A percentile compares a stretch with the other conserved stretches of the same genome.
phyloP scores from a whole-genome alignment of 1,140 invertebrate species.

The Sweltsa coloradensis region DNA sequence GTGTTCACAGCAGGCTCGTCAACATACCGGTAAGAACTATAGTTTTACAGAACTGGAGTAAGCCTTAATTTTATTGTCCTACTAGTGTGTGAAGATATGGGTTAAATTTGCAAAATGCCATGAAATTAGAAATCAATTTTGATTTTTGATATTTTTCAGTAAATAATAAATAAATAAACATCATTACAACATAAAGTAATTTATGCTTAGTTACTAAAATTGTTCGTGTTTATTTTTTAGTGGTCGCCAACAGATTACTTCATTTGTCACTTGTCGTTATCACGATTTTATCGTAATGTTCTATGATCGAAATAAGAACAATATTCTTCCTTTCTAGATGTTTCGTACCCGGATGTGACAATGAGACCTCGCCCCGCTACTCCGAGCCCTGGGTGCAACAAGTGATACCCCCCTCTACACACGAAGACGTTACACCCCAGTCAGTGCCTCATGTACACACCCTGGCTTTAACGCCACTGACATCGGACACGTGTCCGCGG shows the following conservation, averaged over 20 bases:
- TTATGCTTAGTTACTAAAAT: too few relatives aligned
- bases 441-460: constrained; percentile 9
- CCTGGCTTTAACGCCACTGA: neutral
- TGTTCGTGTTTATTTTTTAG: too few relatives aligned
- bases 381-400: constrained; percentile 29
- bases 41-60: neutral
- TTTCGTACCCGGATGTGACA: constrained; percentile 36
- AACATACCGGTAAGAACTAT: constrained; percentile 31
- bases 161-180: constrained; percentile 10
- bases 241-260: too few relatives aligned
- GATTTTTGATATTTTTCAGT: neutral
- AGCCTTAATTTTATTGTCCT: neutral
- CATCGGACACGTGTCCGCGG: constrained; percentile 23
- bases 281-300: too few relatives aligned
- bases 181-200: too few relatives aligned
- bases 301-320: too few relatives aligned
- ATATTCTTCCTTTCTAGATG: too few relatives aligned
- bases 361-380: constrained; percentile 22
- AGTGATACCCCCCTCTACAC: constrained; percentile 28
- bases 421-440: neutral
- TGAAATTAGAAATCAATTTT: neutral
- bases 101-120: neutral
- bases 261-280: too few relatives aligned
- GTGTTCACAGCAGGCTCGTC: constrained; percentile 44
- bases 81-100: neutral